Evolutionary conservation across 2,888 invertebrate genomes (phyloP).

Genomic region (Hydraecia micacea): DNA sequence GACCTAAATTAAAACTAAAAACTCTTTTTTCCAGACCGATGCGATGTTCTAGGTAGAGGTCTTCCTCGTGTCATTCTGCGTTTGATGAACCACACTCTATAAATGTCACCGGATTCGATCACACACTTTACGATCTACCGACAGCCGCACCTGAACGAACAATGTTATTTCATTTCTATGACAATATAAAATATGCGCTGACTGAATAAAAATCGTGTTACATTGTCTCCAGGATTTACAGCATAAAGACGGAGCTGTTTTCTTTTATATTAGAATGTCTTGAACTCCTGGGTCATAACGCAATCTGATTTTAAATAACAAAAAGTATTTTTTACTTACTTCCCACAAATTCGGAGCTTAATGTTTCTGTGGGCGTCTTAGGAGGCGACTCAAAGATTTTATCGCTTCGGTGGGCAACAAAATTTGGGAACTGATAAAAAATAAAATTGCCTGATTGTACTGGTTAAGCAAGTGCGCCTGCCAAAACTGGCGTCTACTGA

Average conservation of each 20-base stretch:
- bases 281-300: slow-evolving; percentile 23
- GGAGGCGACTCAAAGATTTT: slow-evolving; percentile 53
- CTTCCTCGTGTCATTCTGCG: neutral
- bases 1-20: neutral
- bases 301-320: slow-evolving; percentile 52
- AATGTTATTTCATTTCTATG: slow-evolving; percentile 49
- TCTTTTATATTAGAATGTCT: slow-evolving; percentile 24
- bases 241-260: slow-evolving; percentile 14
- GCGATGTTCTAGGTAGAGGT: neutral
- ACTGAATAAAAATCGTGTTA: slow-evolving; percentile 39
- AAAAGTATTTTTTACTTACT: slow-evolving; percentile 33
- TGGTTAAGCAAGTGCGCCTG: slow-evolving; percentile 26
- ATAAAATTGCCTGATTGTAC: slow-evolving; percentile 51
- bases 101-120: slow-evolving; percentile 37
- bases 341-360: slow-evolving; percentile 43
- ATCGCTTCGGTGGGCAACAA: slow-evolving; percentile 50
- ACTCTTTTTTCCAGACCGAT: neutral
- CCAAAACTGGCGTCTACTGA: slow-evolving; percentile 24
- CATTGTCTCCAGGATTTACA: slow-evolving; percentile 50
- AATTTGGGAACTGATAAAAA: slow-evolving; percentile 59
- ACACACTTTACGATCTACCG: slow-evolving; percentile 44
- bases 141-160: slow-evolving; percentile 41
- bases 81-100: slow-evolving; percentile 20
- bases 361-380: slow-evolving; percentile 44
- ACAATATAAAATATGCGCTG: slow-evolving; percentile 57